phyloP scores from a whole-genome alignment of 2,888 invertebrate species.

The Sarcophaga carnaria region DNA sequence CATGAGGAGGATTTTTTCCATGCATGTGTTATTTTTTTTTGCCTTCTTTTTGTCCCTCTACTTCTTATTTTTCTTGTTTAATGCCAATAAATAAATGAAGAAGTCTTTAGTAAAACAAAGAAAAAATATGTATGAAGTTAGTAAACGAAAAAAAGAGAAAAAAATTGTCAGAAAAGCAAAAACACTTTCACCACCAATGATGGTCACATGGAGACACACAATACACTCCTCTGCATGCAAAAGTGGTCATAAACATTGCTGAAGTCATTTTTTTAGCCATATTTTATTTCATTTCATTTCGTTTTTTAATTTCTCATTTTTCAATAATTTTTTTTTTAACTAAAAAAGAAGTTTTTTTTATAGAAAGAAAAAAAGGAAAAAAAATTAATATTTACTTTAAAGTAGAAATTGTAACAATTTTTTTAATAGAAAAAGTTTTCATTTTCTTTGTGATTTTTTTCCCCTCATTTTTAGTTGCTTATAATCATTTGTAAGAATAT shows the following conservation, averaged over 20 bases:
- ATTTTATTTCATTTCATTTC: slow-evolving; percentile 7
- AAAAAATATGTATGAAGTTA: neutral
- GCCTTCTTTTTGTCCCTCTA: slow-evolving; percentile 1
- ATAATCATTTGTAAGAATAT: slow-evolving; percentile 47
- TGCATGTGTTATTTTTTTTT: neutral
- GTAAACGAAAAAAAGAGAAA: slow-evolving; percentile 30
- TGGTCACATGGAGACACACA: slow-evolving; percentile 72
- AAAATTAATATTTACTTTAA: slow-evolving; percentile 30
- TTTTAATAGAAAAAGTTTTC: slow-evolving; percentile 28
- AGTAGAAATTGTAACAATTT: slow-evolving; percentile 40
- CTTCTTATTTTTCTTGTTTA: slow-evolving; percentile 27
- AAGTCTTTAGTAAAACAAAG: slow-evolving; percentile 34
- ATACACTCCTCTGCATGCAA: slow-evolving; percentile 24
- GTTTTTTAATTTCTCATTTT: slow-evolving; percentile 11
- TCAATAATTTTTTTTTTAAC: slow-evolving; percentile 34
- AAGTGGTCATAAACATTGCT: slow-evolving; percentile 32
- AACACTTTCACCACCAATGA: slow-evolving; percentile 77
- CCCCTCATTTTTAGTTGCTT: slow-evolving; percentile 13
- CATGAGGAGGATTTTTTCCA: neutral
- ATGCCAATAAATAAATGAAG: slow-evolving; percentile 46
- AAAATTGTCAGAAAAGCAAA: slow-evolving; percentile 59
- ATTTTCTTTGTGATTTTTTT: neutral
- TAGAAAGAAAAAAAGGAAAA: neutral
- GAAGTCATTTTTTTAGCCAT: neutral
- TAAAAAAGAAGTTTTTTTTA: neutral